Evolutionary conservation across 1,140 invertebrate genomes (phyloP).

Genomic region (Drosophila sechellia): DNA sequence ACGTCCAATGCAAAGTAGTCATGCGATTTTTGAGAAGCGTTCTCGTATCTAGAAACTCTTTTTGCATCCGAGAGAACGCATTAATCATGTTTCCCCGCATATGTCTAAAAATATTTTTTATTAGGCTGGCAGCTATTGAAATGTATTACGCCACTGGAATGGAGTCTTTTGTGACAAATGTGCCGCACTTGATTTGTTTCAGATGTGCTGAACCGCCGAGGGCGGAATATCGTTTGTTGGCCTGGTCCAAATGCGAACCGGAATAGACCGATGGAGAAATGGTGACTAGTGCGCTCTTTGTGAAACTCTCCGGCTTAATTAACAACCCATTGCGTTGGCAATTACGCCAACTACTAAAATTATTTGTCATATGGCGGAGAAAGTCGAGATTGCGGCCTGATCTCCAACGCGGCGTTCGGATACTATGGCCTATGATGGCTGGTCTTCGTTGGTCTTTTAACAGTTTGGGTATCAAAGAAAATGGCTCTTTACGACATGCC

Average conservation of each 20-base stretch:
- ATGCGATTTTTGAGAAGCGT: no score
- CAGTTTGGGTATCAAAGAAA: slow-evolving; percentile 49
- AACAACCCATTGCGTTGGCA: slow-evolving; percentile 75
- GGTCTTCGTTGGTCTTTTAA: slow-evolving; percentile 26
- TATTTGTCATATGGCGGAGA: slow-evolving; percentile 77
- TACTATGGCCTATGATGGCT: slow-evolving; percentile 40
- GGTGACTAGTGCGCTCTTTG: slow-evolving; percentile 57
- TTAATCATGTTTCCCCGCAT: slow-evolving; percentile 17
- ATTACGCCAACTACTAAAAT: slow-evolving; percentile 75
- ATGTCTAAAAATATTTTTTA: slow-evolving; percentile 24
- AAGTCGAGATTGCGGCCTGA: slow-evolving; percentile 52
- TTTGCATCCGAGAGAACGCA: background rate
- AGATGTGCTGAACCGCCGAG: slow-evolving; percentile 46
- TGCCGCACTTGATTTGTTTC: slow-evolving; percentile 38
- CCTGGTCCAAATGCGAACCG: slow-evolving; percentile 45
- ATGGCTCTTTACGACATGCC: slow-evolving; percentile 48
- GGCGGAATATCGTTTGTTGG: slow-evolving; percentile 74
- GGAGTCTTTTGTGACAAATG: slow-evolving; percentile 41
- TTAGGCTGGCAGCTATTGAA: slow-evolving; percentile 13
- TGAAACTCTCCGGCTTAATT: slow-evolving; percentile 68
- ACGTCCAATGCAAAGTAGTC: no score
- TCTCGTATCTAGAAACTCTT: background rate
- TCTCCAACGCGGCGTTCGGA: slow-evolving; percentile 11
- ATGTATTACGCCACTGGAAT: slow-evolving; percentile 20
- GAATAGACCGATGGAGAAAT: slow-evolving; percentile 33